A percentile compares a stretch with the other conserved stretches of the same genome.
Evolutionary conservation across 2,113 vertebrate genomes (phyloP).

Genomic region (Myiozetetes cayanensis): DNA sequence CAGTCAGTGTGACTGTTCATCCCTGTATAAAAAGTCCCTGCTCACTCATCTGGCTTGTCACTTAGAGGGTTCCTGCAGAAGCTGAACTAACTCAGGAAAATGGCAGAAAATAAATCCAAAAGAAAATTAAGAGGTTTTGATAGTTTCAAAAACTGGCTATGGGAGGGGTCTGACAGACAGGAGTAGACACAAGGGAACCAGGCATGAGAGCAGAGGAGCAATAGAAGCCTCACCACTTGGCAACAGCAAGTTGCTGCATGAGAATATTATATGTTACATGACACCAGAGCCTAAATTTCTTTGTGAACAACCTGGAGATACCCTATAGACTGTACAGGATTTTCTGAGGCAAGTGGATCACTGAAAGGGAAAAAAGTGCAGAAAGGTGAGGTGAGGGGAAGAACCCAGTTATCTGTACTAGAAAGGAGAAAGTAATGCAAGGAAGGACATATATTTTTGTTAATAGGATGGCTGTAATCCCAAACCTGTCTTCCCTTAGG

Average conservation of each 20-base stretch:
- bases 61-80: neutral
- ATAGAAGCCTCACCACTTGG: neutral
- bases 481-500: slow-evolving; percentile 38
- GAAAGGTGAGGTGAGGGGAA: neutral
- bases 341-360: neutral
- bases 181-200: neutral
- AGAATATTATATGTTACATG: neutral
- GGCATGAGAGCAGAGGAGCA: neutral
- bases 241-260: neutral
- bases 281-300: neutral
- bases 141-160: neutral
- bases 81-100: neutral
- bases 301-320: neutral
- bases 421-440: neutral
- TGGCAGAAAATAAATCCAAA: neutral
- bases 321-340: neutral
- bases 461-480: slow-evolving; percentile 12
- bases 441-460: neutral
- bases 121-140: neutral
- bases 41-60: neutral
- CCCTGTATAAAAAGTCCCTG: neutral
- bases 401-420: neutral
- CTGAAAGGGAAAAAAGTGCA: neutral
- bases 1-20: neutral
- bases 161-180: neutral